These are phyloP conservation scores for Pituophis catenifer DNA, from an alignment of 2,113 vertebrate genomes.

Conservation along the genomic window DNA sequence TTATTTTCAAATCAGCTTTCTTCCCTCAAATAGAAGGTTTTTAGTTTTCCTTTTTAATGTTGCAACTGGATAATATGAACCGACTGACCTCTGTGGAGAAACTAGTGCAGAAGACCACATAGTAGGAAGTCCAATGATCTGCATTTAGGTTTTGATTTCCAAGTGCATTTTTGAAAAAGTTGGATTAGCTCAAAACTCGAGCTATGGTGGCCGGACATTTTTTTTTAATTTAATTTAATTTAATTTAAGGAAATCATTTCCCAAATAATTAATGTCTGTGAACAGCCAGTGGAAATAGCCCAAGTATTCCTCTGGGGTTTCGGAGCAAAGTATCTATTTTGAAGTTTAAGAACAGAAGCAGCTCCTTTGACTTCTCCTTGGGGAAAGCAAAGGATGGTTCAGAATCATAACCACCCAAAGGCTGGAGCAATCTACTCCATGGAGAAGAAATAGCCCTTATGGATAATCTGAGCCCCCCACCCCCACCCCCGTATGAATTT, in stretches of 20 bases:
- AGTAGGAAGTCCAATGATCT: too few species aligned
- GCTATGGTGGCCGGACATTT: neutral
- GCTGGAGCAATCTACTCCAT: neutral
- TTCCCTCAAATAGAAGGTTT: neutral
- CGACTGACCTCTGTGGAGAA: neutral
- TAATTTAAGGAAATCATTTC: conserved; percentile 21
- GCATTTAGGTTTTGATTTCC: neutral
- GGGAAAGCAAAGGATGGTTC: neutral
- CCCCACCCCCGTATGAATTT: neutral
- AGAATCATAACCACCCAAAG: neutral
- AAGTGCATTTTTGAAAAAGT: conserved; percentile 39
- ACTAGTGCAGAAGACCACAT: neutral
- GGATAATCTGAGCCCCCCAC: neutral
- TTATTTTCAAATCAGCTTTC: neutral
- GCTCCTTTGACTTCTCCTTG: neutral
- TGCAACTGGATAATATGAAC: neutral
- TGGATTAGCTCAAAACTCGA: neutral
- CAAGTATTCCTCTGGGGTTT: neutral
- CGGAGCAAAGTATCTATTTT: neutral
- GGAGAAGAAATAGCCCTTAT: too few species aligned
- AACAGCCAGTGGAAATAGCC: neutral
- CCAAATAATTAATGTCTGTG: conserved; percentile 23
- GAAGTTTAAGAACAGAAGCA: neutral
- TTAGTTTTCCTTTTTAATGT: neutral
- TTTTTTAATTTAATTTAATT: neutral